Evolutionary conservation across 2,888 invertebrate species (phyloP), one percentile per base, ranked within the genome.

Genomic region (Ferdinandea cuprea): DNA sequence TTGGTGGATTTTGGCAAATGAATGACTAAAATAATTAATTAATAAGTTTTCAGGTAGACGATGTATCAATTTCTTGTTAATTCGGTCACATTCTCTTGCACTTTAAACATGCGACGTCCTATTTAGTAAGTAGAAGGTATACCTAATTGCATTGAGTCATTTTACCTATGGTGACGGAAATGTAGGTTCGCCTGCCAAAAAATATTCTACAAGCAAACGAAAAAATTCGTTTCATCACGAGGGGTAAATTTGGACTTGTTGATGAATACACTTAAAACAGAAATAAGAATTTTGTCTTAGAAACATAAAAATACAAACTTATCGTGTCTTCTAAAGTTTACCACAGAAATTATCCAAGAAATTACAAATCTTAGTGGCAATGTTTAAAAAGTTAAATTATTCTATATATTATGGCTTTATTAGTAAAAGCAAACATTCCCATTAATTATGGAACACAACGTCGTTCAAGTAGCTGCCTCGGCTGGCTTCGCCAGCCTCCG

Each of bases 11-110:
- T 19, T 44, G 11, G 11, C 15, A 17, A 4, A 21, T 9, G 19
- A 44, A 17, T 11, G 32, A 9, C 9, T 32, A 32, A 32, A 52
- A 52, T 52, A 6, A 52, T 32, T 52, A 30, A 52, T 52, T 32
- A 17, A 52, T 52, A 52, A 17, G 17, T 32, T 30, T 52, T 32
- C 15, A 17, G 11, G 32, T 30, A 17, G 32, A 17, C 30, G 30
- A 15, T 48, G 3, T 46, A 6, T 46, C 5, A 25, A 46, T 25
- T 13, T 46, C 9, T 25, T 3, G 28, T 48, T 48, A 13, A 25
- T 25, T 25, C 5, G 25, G 25, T 3, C 48, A 3, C 19, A 44
- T 17, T 17, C 9, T 21, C 19, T 19, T 44, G 44, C 44, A 25
- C 48, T 25, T 25, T 5, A n/a, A n/a, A n/a, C n/a, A n/a, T 42